Conservation (phyloP, 2,113 vertebrate species). For the Heliornis fulica region DNA sequence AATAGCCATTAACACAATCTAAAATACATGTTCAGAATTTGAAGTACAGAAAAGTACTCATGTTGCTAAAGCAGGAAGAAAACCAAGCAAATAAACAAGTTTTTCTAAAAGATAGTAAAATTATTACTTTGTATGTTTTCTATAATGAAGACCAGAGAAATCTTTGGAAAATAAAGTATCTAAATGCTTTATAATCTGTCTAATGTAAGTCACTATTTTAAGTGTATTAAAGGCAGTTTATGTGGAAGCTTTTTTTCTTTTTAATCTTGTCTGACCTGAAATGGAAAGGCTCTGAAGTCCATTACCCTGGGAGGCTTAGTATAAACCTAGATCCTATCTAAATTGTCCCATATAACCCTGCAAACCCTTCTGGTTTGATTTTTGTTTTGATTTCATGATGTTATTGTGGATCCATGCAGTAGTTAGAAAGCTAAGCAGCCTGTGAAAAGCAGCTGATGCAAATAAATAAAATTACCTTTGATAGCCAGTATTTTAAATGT, state of each 20-base stretch:
- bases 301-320: not conserved
- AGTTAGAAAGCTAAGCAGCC: not conserved
- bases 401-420: not conserved
- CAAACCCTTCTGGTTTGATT: not conserved
- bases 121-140: not conserved
- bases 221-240: slow-evolving; percentile 33
- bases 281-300: slow-evolving; percentile 25
- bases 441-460: not conserved
- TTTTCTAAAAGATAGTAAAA: not conserved
- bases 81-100: not conserved
- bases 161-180: not conserved
- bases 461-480: not conserved
- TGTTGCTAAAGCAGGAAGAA: not conserved
- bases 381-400: not conserved
- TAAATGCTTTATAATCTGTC: slow-evolving; percentile 24
- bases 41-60: not conserved
- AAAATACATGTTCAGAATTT: not conserved
- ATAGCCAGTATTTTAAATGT: not conserved
- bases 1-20: not conserved
- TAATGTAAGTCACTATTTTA: slow-evolving; percentile 16
- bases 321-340: not conserved
- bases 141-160: not conserved
- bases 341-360: slow-evolving; percentile 22
- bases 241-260: slow-evolving; percentile 41
- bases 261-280: slow-evolving; percentile 61